Evolutionary conservation across 2,888 invertebrate genomes (phyloP).

Genomic region (Athrips mouffetella): DNA sequence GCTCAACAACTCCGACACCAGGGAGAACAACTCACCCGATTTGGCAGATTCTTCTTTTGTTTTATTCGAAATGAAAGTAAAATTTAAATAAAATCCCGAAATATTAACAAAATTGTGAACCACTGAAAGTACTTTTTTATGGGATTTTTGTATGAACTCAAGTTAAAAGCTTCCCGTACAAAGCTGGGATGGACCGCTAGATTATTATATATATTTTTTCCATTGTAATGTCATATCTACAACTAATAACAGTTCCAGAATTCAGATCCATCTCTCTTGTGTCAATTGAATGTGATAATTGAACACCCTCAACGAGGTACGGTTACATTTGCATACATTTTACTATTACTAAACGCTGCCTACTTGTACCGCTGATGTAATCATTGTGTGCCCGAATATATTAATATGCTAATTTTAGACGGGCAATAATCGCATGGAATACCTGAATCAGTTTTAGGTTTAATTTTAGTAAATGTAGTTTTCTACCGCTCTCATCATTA

Average conservation of each 20-base stretch:
- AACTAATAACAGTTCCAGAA: no score
- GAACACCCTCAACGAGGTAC: slow-evolving; percentile 20
- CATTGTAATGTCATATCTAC: no score
- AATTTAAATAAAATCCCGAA: no score
- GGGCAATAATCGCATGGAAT: slow-evolving; percentile 3
- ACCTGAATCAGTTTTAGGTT: slow-evolving; percentile 1
- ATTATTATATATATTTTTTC: neutral
- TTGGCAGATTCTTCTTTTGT: no score
- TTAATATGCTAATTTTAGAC: slow-evolving; percentile 14
- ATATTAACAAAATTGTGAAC: no score
- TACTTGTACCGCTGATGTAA: slow-evolving; percentile 8
- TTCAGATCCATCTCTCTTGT: slow-evolving; percentile 15
- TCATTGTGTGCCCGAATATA: slow-evolving; percentile 12
- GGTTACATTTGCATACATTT: slow-evolving; percentile 20
- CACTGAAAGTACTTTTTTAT: no score
- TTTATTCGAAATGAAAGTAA: no score
- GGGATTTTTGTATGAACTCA: no score
- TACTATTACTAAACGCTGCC: slow-evolving; percentile 10
- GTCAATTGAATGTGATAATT: slow-evolving; percentile 21
- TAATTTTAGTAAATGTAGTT: neutral
- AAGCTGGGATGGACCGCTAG: neutral
- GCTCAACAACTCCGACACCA: no score
- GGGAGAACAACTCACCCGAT: no score
- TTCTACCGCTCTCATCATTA: neutral
- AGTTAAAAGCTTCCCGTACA: no score